Evolutionary conservation across 2,797 vertebrate species (phyloP), one percentile per base, ranked within the genome.

Genomic region (Pipistrellus pipistrellus): DNA sequence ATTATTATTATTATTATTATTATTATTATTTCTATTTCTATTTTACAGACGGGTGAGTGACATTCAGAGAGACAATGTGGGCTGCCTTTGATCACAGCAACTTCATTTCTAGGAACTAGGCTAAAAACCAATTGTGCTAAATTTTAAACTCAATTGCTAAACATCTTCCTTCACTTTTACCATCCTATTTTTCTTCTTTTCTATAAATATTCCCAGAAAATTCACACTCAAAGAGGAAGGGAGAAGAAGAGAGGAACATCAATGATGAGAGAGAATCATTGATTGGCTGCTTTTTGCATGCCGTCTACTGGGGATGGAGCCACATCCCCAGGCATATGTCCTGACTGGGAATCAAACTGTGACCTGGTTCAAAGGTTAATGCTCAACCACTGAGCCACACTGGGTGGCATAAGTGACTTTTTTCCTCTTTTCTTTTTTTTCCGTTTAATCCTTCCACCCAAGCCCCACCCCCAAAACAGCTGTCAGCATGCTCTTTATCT

Each of bases 121-220:
- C 35, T 75, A 71, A 72, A 68, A 77, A 11, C 21, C 51, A 80
- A 0, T 32, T 76, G 46, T 80, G 30, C 25, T 64, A 69, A 64
- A 86, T 75, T 94, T 41, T 82, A 85, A 88, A 64, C 30, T 91
- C 21, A 68, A 25, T 86, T 76, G 44, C n/a, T 78, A 62, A 94
- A 64, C 25, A 78, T 51, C 35, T 84, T 48, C 3, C 30, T 68
- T 75, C 41, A 48, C 44, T n/a, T 51, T 44, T 12, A 4, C 68
- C 2, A 41, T 77, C 14, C 38, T 57, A 32, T 4, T 76, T 95
- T 71, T 59, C 51, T 94, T 91, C 32, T 75, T 66, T 51, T 38
- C 64, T 88, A 82, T 82, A 93, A 91, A 68, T 85, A 35, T 68
- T 93, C 90, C 69, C 30, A 5, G 12, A 78, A 78, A 14, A 90